These are phyloP conservation scores for Cyaniris semiargus DNA, from an alignment of 2,888 invertebrate genomes.

Conservation along the genomic window DNA sequence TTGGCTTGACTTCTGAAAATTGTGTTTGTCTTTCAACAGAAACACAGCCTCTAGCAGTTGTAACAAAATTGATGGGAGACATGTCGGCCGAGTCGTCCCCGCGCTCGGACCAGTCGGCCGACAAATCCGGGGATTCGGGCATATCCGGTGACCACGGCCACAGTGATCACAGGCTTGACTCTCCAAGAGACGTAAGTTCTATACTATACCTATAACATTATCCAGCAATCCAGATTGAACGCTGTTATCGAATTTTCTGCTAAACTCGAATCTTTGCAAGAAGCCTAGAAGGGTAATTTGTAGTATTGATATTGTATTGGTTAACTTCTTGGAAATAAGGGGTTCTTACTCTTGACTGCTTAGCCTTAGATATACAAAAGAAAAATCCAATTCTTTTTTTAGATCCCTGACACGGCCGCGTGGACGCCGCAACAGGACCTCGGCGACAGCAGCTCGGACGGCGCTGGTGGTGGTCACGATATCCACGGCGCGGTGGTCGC, in stretches of 20 bases:
- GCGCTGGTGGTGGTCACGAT: conserved; percentile 51
- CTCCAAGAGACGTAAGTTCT: conserved; percentile 64
- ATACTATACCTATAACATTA: too few relatives aligned
- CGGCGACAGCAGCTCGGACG: conserved; percentile 82
- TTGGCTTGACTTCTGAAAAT: neutral
- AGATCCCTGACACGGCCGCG: conserved; percentile 48
- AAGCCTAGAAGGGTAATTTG: too few relatives aligned
- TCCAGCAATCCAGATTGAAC: too few relatives aligned
- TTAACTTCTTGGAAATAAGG: too few relatives aligned
- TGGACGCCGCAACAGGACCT: conserved; percentile 95
- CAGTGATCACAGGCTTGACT: conserved; percentile 74
- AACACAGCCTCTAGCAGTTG: conserved; percentile 66
- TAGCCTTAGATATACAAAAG: too few relatives aligned
- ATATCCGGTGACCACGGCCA: conserved; percentile 86
- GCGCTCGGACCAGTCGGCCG: conserved; percentile 77
- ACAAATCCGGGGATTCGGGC: conserved; percentile 91
- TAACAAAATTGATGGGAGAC: conserved; percentile 73
- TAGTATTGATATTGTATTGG: too few relatives aligned
- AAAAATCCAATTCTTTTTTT: conserved; percentile 8
- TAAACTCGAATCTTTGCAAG: too few relatives aligned
- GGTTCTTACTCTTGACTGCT: too few relatives aligned
- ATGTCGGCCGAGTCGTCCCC: conserved; percentile 69
- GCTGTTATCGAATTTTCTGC: too few relatives aligned
- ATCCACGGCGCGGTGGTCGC: conserved; percentile 46
- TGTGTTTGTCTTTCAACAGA: conserved; percentile 48